phyloP scores from a whole-genome alignment of 2,888 invertebrate genomes.

The Macrophya annulata region DNA sequence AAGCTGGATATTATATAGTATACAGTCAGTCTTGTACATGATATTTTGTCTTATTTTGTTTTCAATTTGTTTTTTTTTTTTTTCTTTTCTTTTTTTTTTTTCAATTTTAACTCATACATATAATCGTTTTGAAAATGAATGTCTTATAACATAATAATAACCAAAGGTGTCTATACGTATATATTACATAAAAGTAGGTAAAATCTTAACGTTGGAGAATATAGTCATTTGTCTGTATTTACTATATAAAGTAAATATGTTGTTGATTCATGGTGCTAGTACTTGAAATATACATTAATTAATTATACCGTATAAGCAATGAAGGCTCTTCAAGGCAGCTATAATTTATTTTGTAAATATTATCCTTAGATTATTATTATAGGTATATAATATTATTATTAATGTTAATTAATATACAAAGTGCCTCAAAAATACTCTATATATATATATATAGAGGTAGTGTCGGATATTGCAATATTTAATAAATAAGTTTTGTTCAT shows the following conservation, averaged over 20 bases:
- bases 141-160: conserved; percentile 25
- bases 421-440: conserved; percentile 51
- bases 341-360: conserved; percentile 59
- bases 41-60: conserved; percentile 19
- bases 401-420: conserved; percentile 36
- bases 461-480: conserved; percentile 55
- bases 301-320: conserved; percentile 55
- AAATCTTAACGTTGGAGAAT: conserved; percentile 9
- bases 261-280: conserved; percentile 54
- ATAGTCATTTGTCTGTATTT: conserved; percentile 41
- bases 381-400: background rate
- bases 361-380: conserved; percentile 8
- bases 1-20: background rate
- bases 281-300: conserved; percentile 34
- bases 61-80: conserved; percentile 37
- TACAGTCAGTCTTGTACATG: background rate
- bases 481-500: conserved; percentile 19
- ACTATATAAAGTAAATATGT: conserved; percentile 32
- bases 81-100: conserved; percentile 38
- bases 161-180: conserved; percentile 28
- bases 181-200: background rate
- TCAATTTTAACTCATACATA: conserved; percentile 21
- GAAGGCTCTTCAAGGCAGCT: conserved; percentile 63
- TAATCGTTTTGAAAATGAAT: conserved; percentile 17
- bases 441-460: conserved; percentile 22